Base-by-base conservation (phyloP, 2,888 invertebrate species). In the Monochamus alternatus region DNA sequence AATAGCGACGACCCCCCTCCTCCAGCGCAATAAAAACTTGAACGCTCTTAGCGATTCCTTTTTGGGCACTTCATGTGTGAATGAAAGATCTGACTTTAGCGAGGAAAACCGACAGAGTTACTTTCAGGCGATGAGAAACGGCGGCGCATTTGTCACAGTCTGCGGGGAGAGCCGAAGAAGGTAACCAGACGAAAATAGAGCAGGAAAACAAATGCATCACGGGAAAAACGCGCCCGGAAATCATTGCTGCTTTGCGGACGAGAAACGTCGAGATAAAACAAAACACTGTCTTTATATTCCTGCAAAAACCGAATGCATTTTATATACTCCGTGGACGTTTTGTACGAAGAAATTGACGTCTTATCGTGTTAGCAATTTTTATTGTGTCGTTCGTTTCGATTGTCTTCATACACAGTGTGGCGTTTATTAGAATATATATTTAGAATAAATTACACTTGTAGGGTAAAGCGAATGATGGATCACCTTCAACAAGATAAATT, bases 141-240 rank as follows among this genome's bases (percentile, higher is more conserved):
- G 75, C 75, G 72, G 64, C 72, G 75, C 83, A 82, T 82, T 83
- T 81, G 81, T 83, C 80, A 83, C 77, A 74, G 78, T 81, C 79
- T 75, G 67, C 58, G 75, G 70, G 81, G 75, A 77, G 75, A 77
- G 78, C 77, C 72, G 72, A 12, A 65, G 59, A 73, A 73, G 73
- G 73, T 73, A 73, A 73, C 66, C 59, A 73, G 68, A 69, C 68
- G 47, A 69, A 44, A 77, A 80, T 79, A 81, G 77, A 78, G 72
- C 75, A 69, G 72, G 62, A 74, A 80, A 78, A 80, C 75, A 75
- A 78, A 78, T 75, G 77, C 75, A 78, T 74, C 73, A 71, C 44
- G 7, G 67, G 68, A 66, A 76, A 75, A 75, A 76, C 69, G 74
- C 68, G 43, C 69, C 62, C 72, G 68, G 71, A 73, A 80, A 78